These are phyloP conservation scores for Schizaphis graminum DNA, from an alignment of 2,888 invertebrate species.

Conservation along the genomic window DNA sequence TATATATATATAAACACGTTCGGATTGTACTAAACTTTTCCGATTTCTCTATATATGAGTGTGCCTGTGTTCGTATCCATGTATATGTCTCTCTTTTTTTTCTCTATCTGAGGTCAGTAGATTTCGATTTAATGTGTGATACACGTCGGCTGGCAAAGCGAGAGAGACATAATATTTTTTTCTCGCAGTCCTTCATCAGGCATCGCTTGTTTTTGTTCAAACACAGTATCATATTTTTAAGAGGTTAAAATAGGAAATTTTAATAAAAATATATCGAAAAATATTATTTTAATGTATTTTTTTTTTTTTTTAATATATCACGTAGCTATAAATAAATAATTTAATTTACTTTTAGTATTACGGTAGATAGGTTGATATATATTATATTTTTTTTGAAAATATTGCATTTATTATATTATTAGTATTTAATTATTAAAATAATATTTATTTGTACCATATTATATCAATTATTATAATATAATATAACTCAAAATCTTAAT, in stretches of 20 bases:
- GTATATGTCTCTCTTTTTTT: no score
- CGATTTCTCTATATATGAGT: not conserved
- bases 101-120: not conserved
- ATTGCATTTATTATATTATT: no score
- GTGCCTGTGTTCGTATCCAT: not conserved
- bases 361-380: no score
- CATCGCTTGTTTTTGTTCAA: not conserved
- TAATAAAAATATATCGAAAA: not conserved
- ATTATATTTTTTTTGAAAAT: no score
- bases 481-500: no score
- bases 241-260: not conserved
- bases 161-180: not conserved
- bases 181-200: not conserved
- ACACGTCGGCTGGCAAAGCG: not conserved
- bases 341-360: no score
- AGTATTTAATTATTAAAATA: no score
- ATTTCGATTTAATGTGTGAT: conserved; percentile 32
- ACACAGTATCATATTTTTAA: not conserved
- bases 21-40: conserved; percentile 38
- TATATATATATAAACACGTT: not conserved
- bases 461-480: no score
- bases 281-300: not conserved
- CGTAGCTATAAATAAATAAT: no score
- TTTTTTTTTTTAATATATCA: no score
- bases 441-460: no score